These are phyloP conservation scores for Ctenomys sociabilis DNA, from an alignment of 2,113 vertebrate species.

Conservation along the genomic window DNA sequence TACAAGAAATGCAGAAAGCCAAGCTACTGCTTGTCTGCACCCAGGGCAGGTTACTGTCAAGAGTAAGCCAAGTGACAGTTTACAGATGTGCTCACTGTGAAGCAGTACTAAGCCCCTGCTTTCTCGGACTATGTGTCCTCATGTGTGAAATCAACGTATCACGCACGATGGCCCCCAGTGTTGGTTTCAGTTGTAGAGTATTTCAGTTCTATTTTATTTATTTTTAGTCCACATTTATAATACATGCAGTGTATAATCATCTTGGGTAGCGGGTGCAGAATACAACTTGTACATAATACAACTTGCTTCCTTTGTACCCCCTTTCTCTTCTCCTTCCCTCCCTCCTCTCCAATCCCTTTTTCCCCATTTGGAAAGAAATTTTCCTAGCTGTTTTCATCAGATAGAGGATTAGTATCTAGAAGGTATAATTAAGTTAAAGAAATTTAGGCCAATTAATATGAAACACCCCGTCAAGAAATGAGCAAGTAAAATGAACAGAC, in stretches of 20 bases:
- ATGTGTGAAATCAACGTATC: neutral
- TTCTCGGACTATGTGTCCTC: neutral
- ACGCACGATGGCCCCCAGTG: neutral
- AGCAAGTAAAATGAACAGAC: neutral
- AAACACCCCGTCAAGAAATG: neutral
- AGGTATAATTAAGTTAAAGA: neutral
- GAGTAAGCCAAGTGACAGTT: neutral
- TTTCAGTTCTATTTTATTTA: neutral
- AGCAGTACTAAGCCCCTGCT: neutral
- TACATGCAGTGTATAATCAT: neutral
- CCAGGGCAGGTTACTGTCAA: neutral
- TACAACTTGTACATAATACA: neutral
- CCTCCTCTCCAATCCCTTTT: neutral
- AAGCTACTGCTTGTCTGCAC: neutral
- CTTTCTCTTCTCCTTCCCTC: neutral
- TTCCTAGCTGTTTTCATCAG: neutral
- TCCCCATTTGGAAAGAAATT: neutral
- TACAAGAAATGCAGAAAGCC: neutral
- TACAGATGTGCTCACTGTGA: neutral
- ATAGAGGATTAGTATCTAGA: neutral
- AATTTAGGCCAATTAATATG: neutral
- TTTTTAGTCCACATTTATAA: neutral
- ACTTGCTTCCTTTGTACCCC: neutral
- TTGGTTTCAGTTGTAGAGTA: neutral
- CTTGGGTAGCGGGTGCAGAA: neutral